These are phyloP conservation scores for sheep (Ovis aries) DNA, from an alignment of 2,113 vertebrate genomes.

Conservation along the genomic window DNA sequence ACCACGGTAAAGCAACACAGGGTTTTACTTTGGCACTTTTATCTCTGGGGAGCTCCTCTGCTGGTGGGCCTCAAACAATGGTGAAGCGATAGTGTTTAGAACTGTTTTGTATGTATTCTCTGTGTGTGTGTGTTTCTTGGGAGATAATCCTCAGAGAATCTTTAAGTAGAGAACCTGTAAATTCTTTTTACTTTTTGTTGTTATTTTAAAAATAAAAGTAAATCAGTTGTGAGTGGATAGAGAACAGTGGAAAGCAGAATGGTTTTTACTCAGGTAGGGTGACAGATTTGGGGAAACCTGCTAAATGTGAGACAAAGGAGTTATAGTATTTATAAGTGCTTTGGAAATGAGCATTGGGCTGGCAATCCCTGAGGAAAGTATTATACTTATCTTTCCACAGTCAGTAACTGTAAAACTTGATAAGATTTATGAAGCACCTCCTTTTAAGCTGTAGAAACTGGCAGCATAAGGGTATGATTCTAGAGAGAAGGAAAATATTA, in stretches of 20 bases:
- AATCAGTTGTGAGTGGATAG: background rate
- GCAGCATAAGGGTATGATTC: background rate
- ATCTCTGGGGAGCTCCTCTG: too few species aligned
- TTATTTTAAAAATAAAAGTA: slow-evolving; percentile 24
- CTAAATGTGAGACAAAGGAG: background rate
- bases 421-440: background rate
- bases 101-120: background rate
- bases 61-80: background rate
- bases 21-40: background rate
- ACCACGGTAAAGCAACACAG: background rate
- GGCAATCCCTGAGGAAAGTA: background rate
- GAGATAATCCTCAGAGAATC: background rate
- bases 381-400: background rate
- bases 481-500: background rate
- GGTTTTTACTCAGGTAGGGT: background rate
- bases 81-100: background rate
- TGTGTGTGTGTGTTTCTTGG: background rate
- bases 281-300: background rate
- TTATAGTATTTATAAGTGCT: background rate
- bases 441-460: background rate
- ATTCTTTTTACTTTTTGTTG: background rate
- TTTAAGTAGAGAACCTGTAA: background rate
- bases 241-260: background rate
- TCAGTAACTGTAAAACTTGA: background rate
- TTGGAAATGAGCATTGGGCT: background rate